Evolutionary conservation across 2,797 vertebrate genomes (phyloP).

Genomic region (Lepus townsendii): DNA sequence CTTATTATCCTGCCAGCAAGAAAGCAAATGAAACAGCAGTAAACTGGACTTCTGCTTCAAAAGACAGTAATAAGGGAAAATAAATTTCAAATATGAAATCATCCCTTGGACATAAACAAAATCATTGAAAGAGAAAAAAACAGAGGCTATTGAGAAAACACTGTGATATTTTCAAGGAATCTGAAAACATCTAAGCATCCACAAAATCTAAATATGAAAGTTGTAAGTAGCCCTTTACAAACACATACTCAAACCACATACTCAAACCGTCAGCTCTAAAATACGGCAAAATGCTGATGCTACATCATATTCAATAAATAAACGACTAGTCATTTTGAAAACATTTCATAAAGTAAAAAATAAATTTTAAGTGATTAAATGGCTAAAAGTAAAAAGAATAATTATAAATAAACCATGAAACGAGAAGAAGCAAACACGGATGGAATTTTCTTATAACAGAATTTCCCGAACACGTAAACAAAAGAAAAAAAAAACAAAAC

Average conservation of each 20-base stretch:
- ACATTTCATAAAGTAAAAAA: slow-evolving; percentile 58
- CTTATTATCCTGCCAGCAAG: slow-evolving; percentile 68
- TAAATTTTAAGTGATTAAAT: slow-evolving; percentile 56
- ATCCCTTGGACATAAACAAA: slow-evolving; percentile 50
- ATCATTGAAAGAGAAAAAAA: neutral
- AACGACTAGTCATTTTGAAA: slow-evolving; percentile 37
- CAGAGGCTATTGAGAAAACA: neutral
- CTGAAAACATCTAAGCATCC: slow-evolving; percentile 17
- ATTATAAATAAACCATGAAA: neutral
- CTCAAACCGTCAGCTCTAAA: slow-evolving; percentile 42
- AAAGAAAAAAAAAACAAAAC: neutral
- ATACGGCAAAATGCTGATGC: slow-evolving; percentile 14
- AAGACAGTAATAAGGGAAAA: neutral
- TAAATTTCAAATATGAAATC: slow-evolving; percentile 32
- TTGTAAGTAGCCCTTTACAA: slow-evolving; percentile 65
- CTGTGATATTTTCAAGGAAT: neutral
- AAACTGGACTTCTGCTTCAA: slow-evolving; percentile 68
- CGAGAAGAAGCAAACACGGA: slow-evolving; percentile 22
- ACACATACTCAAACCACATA: slow-evolving; percentile 55
- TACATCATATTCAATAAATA: slow-evolving; percentile 54
- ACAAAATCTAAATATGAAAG: slow-evolving; percentile 60
- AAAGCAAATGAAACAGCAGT: slow-evolving; percentile 75
- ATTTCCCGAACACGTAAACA: slow-evolving; percentile 41
- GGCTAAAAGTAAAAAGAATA: slow-evolving; percentile 20
- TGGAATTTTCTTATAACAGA: slow-evolving; percentile 19